A percentile compares a stretch with the other conserved stretches of the same genome.
phyloP scores from a whole-genome alignment of 2,797 vertebrate genomes.

The Megalops cyprinoides region DNA sequence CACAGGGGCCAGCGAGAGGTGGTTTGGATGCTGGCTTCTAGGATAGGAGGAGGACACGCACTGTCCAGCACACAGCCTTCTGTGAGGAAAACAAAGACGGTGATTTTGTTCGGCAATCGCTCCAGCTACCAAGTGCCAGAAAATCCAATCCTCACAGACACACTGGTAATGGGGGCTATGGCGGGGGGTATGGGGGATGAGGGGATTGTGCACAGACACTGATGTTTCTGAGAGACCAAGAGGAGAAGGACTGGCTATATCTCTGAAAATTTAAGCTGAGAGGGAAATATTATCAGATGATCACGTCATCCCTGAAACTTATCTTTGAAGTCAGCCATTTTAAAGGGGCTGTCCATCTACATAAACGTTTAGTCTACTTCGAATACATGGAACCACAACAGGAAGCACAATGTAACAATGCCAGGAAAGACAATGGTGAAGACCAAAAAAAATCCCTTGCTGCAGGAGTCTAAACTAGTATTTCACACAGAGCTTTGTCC shows the following conservation, averaged over 20 bases:
- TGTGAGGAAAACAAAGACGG: not conserved
- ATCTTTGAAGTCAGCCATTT: too few species aligned
- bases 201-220: not conserved
- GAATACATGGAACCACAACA: too few species aligned
- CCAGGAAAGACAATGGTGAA: too few species aligned
- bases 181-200: not conserved
- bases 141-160: not conserved
- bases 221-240: too few species aligned
- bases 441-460: too few species aligned
- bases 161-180: not conserved
- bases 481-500: not conserved
- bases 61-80: conserved; percentile 5
- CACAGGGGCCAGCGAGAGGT: conserved; percentile 3
- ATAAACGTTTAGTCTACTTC: too few species aligned
- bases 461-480: not conserved
- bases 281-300: not conserved
- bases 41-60: conserved; percentile 4
- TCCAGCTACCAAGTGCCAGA: not conserved
- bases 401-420: too few species aligned
- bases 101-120: conserved; percentile 6
- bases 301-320: not conserved
- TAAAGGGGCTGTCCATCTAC: too few species aligned
- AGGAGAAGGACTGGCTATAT: too few species aligned
- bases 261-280: too few species aligned
- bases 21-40: not conserved